Percentiles rank a stretch among this genome's conserved stretches.
Evolutionary conservation across 2,113 vertebrate genomes (phyloP).

Genomic region (Maccullochella peelii): DNA sequence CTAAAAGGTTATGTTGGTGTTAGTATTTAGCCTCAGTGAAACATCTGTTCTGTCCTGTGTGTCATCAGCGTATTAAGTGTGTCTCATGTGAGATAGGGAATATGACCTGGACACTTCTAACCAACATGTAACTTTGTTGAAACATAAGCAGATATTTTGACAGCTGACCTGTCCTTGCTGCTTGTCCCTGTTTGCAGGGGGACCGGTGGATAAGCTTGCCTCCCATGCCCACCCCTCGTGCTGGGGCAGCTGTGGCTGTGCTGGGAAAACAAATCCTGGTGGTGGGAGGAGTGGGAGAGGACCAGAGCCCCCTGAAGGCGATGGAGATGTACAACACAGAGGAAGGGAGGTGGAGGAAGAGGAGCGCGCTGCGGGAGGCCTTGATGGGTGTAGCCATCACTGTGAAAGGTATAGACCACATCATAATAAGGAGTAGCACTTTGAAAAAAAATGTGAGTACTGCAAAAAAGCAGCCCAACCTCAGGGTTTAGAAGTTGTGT

Average conservation of each 20-base stretch:
- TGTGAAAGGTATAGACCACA: conserved; percentile 88
- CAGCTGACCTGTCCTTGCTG: not conserved
- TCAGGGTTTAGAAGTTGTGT: not conserved
- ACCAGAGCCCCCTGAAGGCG: conserved; percentile 91
- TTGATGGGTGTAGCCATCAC: conserved; percentile 95
- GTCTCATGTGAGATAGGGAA: not conserved
- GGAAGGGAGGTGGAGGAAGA: conserved; percentile 96
- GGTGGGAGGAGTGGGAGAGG: conserved; percentile 92
- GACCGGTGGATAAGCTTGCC: conserved; percentile 92
- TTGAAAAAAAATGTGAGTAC: not conserved
- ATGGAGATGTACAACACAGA: conserved; percentile 96
- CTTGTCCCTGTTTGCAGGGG: conserved; percentile 49
- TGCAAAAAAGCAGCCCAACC: not conserved
- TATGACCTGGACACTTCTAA: not conserved
- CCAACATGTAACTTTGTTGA: not conserved
- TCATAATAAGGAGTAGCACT: not conserved
- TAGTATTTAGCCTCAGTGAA: not conserved
- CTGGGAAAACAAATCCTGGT: conserved; percentile 96
- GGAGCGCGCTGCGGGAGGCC: conserved; percentile 90
- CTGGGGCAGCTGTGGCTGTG: conserved; percentile 89
- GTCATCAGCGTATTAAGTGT: not conserved
- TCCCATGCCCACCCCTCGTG: conserved; percentile 91
- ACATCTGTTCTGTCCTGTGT: not conserved
- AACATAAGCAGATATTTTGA: not conserved
- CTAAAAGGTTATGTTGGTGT: not conserved